These are phyloP conservation scores for Hapalemur alaotrensis DNA, from an alignment of 2,797 vertebrate species.

Conservation along the genomic window DNA sequence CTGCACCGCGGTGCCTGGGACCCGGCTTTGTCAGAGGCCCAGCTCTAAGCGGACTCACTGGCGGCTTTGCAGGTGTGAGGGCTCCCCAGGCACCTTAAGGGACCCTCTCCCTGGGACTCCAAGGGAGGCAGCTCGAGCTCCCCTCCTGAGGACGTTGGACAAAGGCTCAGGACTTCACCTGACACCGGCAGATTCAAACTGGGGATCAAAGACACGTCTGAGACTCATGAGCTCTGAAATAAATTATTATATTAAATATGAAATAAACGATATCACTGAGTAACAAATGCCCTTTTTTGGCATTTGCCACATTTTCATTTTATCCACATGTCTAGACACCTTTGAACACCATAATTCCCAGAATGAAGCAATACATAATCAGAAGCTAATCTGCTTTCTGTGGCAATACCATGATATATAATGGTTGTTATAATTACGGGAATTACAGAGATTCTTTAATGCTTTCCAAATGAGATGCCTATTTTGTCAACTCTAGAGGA, in stretches of 20 bases:
- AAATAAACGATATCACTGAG: not conserved
- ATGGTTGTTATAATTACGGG: not conserved
- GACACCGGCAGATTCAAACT: rapidly evolving
- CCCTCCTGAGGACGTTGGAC: rapidly evolving
- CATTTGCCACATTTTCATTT: not conserved
- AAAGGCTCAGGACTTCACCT: rapidly evolving
- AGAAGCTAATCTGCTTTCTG: not conserved
- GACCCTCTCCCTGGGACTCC: not conserved
- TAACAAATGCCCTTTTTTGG: not conserved
- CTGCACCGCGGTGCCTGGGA: rapidly evolving
- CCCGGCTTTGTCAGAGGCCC: no score
- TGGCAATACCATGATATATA: not conserved
- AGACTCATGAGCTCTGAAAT: rapidly evolving
- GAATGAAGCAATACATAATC: not conserved
- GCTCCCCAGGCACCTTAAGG: rapidly evolving
- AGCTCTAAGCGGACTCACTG: not conserved
- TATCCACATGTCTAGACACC: not conserved
- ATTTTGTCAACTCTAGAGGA: not conserved
- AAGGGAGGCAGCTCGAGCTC: rapidly evolving
- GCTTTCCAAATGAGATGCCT: not conserved
- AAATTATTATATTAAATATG: not conserved
- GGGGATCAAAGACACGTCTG: rapidly evolving
- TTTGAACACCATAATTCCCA: not conserved
- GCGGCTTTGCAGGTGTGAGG: not conserved
- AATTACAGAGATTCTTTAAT: not conserved